Evolutionary conservation across 2,797 vertebrate genomes (phyloP).

Genomic region (Pseudochromis fuscus): DNA sequence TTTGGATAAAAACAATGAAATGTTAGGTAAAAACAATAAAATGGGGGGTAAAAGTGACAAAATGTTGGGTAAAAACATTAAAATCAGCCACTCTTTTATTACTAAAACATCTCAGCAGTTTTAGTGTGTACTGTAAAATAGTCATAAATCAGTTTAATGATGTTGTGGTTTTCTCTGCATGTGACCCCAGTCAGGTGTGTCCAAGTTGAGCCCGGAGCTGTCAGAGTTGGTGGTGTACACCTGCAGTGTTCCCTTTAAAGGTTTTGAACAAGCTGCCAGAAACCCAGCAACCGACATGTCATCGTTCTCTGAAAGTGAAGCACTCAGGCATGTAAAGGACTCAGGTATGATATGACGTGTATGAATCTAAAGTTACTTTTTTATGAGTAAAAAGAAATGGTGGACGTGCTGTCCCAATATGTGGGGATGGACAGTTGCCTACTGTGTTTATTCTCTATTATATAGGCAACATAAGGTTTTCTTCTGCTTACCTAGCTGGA

Average conservation of each 20-base stretch:
- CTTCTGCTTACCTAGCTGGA: neutral
- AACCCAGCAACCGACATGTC: constrained; percentile 85
- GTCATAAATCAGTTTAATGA: neutral
- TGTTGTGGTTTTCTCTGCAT: constrained; percentile 41
- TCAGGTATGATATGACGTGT: constrained; percentile 83
- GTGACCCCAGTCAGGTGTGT: constrained; percentile 56
- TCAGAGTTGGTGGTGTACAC: constrained; percentile 92
- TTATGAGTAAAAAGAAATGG: too few species aligned
- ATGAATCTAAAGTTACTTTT: neutral
- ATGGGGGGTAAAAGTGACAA: too few species aligned
- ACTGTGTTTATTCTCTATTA: neutral
- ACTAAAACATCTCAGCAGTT: too few species aligned
- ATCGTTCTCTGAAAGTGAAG: constrained; percentile 93
- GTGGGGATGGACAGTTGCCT: neutral
- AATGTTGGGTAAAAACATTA: too few species aligned
- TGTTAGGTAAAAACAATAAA: too few species aligned
- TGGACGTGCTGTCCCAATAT: too few species aligned
- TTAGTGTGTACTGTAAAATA: too few species aligned
- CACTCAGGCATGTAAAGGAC: constrained; percentile 88
- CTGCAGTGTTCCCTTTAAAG: constrained; percentile 86
- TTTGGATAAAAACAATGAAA: too few species aligned
- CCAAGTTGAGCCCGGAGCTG: constrained; percentile 87
- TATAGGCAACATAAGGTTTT: neutral
- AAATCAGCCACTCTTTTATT: too few species aligned
- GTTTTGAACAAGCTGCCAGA: constrained; percentile 79